A percentile compares a stretch with the other conserved stretches of the same genome.
phyloP scores from a whole-genome alignment of 2,113 vertebrate genomes.

The Ivindomyrus marchei region DNA sequence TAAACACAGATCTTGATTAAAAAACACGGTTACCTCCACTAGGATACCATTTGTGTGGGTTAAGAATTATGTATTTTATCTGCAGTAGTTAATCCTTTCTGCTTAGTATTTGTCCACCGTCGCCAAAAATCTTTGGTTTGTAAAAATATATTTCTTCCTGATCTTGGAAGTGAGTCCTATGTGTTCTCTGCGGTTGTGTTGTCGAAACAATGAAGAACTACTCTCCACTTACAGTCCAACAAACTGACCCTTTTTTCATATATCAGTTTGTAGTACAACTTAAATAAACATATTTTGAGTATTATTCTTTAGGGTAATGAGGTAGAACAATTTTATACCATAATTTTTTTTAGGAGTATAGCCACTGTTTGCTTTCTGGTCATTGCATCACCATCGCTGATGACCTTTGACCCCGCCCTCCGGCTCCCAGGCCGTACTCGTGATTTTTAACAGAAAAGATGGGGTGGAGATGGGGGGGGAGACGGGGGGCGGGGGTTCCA shows the following conservation, averaged over 20 bases:
- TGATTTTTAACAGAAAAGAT: conserved; percentile 41
- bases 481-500: conserved; percentile 43
- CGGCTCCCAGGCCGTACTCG: conserved; percentile 27
- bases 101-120: conserved; percentile 25
- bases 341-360: background rate
- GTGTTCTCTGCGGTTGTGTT: background rate
- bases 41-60: conserved; percentile 19
- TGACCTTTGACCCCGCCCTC: background rate
- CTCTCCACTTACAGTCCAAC: too few species aligned
- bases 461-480: conserved; percentile 27
- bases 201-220: background rate
- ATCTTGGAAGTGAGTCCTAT: background rate
- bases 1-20: background rate
- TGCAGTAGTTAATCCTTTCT: conserved; percentile 21
- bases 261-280: background rate
- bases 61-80: conserved; percentile 24
- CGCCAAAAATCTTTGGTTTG: conserved; percentile 6
- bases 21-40: background rate
- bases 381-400: background rate
- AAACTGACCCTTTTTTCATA: background rate
- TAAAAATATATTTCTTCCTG: conserved; percentile 5
- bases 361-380: background rate
- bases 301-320: background rate
- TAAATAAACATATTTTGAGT: background rate
- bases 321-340: background rate